phyloP scores from a whole-genome alignment of 2,113 vertebrate species.

The Brevimyrus niger region DNA sequence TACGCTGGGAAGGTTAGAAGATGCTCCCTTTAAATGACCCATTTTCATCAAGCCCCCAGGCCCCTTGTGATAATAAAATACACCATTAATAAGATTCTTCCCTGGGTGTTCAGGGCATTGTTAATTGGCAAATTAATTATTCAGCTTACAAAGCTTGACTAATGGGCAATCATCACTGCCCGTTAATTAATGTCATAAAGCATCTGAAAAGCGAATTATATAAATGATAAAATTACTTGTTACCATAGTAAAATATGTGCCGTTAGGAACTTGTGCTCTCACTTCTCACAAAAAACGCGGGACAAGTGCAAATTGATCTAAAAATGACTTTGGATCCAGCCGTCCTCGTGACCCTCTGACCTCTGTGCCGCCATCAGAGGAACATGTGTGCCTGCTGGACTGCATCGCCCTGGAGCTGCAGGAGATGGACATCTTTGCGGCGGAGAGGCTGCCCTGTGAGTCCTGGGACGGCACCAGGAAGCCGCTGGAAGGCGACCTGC shows the following conservation, averaged over 20 bases:
- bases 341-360: background rate
- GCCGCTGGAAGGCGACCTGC: constrained; percentile 59
- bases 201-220: background rate
- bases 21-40: background rate
- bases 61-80: background rate
- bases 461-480: constrained; percentile 41
- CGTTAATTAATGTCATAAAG: background rate
- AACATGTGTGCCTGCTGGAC: constrained; percentile 82
- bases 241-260: background rate
- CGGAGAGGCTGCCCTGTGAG: constrained; percentile 63
- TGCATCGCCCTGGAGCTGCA: constrained; percentile 89
- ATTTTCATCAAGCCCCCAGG: background rate
- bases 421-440: constrained; percentile 94
- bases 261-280: background rate
- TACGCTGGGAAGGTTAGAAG: background rate
- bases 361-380: constrained; percentile 53
- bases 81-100: background rate
- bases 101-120: background rate
- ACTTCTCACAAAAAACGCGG: background rate
- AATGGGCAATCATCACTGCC: background rate
- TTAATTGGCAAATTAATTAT: background rate
- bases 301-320: background rate
- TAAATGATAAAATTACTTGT: background rate
- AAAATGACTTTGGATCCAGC: background rate
- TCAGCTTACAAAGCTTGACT: background rate